Percentiles rank a stretch among this genome's conserved stretches.
Evolutionary conservation across 2,113 vertebrate species (phyloP).

Genomic region (Sminthopsis crassicaudata): DNA sequence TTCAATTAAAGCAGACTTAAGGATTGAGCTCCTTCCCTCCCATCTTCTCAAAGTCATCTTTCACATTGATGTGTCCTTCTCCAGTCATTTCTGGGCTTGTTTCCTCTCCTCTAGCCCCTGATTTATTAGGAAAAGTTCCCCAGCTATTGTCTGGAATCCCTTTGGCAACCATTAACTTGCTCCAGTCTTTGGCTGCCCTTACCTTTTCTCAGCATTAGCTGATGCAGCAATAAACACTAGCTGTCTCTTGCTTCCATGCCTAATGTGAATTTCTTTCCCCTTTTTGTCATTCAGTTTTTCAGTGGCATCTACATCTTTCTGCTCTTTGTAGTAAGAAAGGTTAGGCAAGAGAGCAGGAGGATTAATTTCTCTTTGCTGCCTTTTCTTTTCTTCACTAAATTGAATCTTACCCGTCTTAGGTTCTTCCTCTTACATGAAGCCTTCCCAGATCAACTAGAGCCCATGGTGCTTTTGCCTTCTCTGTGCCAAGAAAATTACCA

Average conservation of each 20-base stretch:
- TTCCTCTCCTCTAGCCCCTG: background rate
- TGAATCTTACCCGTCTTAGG: background rate
- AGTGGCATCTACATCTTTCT: background rate
- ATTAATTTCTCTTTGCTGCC: background rate
- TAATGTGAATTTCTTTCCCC: background rate
- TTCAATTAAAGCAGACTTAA: background rate
- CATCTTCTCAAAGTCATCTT: background rate
- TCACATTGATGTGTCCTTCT: constrained; percentile 1
- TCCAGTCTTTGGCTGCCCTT: constrained; percentile 1
- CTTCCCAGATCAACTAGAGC: background rate
- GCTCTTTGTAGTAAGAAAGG: background rate
- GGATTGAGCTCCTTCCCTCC: background rate
- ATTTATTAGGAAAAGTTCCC: background rate
- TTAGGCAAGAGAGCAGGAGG: background rate
- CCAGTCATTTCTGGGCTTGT: background rate
- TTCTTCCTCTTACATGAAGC: background rate
- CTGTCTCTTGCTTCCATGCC: background rate
- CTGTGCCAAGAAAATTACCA: background rate
- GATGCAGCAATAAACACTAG: background rate
- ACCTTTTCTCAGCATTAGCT: constrained; percentile 1
- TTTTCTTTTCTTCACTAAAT: background rate
- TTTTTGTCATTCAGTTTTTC: background rate
- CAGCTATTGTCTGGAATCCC: constrained; percentile 5
- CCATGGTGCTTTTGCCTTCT: background rate
- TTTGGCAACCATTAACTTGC: constrained; percentile 2